Base-by-base conservation (phyloP, 2,797 vertebrate genomes). In the Rhodeus uyekii region DNA sequence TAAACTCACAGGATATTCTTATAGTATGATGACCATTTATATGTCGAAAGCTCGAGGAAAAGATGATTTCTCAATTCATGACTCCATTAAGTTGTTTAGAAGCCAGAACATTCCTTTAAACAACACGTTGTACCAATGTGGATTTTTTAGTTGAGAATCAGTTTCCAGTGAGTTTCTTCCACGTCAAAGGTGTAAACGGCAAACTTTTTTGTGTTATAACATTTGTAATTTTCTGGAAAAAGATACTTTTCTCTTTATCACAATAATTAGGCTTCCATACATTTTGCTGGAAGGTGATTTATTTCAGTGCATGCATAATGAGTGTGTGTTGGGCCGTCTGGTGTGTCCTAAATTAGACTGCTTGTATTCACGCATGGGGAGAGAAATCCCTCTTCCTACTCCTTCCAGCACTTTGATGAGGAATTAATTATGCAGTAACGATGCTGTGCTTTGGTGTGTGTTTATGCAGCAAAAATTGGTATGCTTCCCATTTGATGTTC, bases 351-450 rank as follows among this genome's bases (percentile, higher is more conserved):
- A 87, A 80, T 88, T 77, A 85, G 78, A 46, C 48, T 19, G 24
- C 68, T 60, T 79, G 61, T 71, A 67, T 81, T 83, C 84, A 82
- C 39, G 32, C 36, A 74, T 48, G 64, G 84, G 72, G 39, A 69
- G 67, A 81, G 73, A 85, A 85, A 77, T 77, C 73, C 76, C 83
- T 67, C 61, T 38, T 78, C 61, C 69, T 61, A n/a, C 68, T 77
- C 76, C 76, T 68, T 78, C 75, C 69, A 77, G 73, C 29, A 9
- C 86, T 88, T 88, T 88, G 81, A 88, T 85, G 83, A 80, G 68
- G 36, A 82, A 85, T 81, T 84, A 87, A 87, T 87, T 80, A 87
- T 81, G 78, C 27, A 60, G 75, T 81, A 80, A 85, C 58, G 81
- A 78, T 72, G 68, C 68, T 63, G 34, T 19, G 76, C 82, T 61